phyloP scores from a whole-genome alignment of 2,797 vertebrate genomes.

The Buphagus erythrorhynchus region DNA sequence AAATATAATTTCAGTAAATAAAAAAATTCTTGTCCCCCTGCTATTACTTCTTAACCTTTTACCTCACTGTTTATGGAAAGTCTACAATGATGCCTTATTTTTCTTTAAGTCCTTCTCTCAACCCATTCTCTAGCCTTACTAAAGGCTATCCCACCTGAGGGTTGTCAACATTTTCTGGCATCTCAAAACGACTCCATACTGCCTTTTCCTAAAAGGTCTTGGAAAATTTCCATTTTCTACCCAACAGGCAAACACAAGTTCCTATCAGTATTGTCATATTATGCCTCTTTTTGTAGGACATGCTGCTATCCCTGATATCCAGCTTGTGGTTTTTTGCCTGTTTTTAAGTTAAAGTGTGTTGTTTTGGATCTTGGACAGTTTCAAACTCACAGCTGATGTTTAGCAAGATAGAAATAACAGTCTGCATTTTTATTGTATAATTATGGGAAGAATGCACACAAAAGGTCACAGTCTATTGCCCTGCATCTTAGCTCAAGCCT shows the following conservation, averaged over 20 bases:
- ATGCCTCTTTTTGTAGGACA: not conserved
- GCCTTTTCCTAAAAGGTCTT: not conserved
- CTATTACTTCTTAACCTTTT: not conserved
- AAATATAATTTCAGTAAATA: not conserved
- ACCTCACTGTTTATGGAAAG: not conserved
- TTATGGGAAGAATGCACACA: conserved; percentile 30
- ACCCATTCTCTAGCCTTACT: not conserved
- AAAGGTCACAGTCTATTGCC: conserved; percentile 24
- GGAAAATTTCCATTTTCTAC: not conserved
- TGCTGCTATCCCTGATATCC: not conserved
- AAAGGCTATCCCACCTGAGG: not conserved
- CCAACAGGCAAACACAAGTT: not conserved
- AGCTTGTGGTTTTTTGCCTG: not conserved
- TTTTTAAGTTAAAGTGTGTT: not conserved
- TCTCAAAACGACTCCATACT: not conserved
- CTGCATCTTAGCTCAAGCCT: conserved; percentile 6
- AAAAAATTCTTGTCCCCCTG: not conserved
- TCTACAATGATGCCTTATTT: not conserved
- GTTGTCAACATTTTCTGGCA: not conserved
- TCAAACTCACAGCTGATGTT: conserved; percentile 10
- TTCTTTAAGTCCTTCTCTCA: not conserved
- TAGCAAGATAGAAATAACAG: conserved; percentile 36
- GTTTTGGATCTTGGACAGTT: not conserved
- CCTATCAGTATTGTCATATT: not conserved
- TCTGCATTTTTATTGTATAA: conserved; percentile 38